These are phyloP conservation scores for Rhopilema esculentum DNA, from an alignment of 30 jellyfish, hydroid and myxozoan species.

Conservation along the genomic window DNA sequence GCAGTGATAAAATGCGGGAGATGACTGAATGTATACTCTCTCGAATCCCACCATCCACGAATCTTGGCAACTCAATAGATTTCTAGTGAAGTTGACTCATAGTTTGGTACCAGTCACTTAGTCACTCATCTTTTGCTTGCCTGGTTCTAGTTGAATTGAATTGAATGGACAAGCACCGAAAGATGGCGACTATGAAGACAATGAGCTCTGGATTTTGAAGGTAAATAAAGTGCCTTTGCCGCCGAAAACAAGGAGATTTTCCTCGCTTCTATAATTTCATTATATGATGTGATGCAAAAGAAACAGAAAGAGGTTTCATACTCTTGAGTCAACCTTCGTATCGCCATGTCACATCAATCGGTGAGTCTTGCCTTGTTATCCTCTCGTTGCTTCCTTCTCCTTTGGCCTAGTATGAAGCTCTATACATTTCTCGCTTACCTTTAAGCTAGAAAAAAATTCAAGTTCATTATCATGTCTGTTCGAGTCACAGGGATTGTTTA, in stretches of 20 bases:
- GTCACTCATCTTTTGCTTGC: not conserved
- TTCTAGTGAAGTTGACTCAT: too few relatives aligned
- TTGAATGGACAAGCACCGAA: conserved; percentile 58
- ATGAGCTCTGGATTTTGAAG: conserved; percentile 12
- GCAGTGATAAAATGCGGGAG: too few relatives aligned
- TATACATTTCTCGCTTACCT: too few relatives aligned
- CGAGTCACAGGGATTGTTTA: too few relatives aligned
- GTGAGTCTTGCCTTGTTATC: not conserved
- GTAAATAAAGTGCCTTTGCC: not conserved
- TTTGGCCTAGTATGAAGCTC: not conserved
- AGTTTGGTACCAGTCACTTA: not conserved
- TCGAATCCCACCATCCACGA: too few relatives aligned
- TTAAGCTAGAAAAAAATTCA: too few relatives aligned
- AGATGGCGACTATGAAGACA: conserved; percentile 52
- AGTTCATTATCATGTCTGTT: too few relatives aligned
- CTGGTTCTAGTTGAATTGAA: conserved; percentile 7
- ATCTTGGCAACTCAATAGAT: too few relatives aligned
- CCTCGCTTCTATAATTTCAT: not conserved
- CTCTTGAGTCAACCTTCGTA: not conserved
- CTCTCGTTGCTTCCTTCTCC: not conserved
- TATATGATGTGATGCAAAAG: not conserved
- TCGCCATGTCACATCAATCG: not conserved
- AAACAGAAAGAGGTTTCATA: not conserved
- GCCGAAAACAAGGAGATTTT: not conserved
- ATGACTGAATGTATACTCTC: too few relatives aligned